Evolutionary conservation across 1,140 invertebrate species (phyloP).

Genomic region (Diorhabda sublineata): DNA sequence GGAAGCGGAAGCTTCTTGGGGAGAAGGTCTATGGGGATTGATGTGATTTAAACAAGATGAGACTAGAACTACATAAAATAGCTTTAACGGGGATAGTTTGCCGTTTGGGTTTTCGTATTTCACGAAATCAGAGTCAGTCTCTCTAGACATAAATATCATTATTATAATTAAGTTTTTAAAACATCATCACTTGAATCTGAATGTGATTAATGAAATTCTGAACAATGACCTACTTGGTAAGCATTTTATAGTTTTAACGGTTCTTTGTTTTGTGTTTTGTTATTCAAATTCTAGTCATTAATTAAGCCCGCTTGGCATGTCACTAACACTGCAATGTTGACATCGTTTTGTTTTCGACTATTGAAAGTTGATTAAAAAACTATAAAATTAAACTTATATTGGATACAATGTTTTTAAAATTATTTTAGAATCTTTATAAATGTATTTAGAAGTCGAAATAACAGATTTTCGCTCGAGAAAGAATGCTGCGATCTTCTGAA

Average conservation of each 20-base stretch:
- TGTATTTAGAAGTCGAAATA: too few relatives aligned
- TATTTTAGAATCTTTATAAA: too few relatives aligned
- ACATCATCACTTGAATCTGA: slow-evolving; percentile 1
- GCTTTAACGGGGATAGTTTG: not conserved
- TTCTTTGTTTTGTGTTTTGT: slow-evolving; percentile 17
- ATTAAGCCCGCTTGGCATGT: slow-evolving; percentile 8
- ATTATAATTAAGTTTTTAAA: not conserved
- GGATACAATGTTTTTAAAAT: too few relatives aligned
- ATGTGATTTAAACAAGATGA: slow-evolving; percentile 1
- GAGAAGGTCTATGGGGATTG: not conserved
- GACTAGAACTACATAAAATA: not conserved
- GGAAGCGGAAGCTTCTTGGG: not conserved
- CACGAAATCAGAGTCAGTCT: too few relatives aligned
- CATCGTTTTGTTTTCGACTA: slow-evolving; percentile 7
- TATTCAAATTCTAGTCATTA: slow-evolving; percentile 16
- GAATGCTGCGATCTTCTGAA: too few relatives aligned
- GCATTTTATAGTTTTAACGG: not conserved
- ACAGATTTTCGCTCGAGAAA: too few relatives aligned
- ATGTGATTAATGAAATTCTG: slow-evolving; percentile 11
- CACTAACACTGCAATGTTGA: slow-evolving; percentile 7
- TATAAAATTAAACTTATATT: too few relatives aligned
- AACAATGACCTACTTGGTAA: not conserved
- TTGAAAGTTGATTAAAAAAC: too few relatives aligned
- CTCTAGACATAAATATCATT: not conserved
- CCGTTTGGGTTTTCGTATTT: too few relatives aligned